Conservation (phyloP, 2,797 vertebrate genomes). For the Alauda arvensis region DNA sequence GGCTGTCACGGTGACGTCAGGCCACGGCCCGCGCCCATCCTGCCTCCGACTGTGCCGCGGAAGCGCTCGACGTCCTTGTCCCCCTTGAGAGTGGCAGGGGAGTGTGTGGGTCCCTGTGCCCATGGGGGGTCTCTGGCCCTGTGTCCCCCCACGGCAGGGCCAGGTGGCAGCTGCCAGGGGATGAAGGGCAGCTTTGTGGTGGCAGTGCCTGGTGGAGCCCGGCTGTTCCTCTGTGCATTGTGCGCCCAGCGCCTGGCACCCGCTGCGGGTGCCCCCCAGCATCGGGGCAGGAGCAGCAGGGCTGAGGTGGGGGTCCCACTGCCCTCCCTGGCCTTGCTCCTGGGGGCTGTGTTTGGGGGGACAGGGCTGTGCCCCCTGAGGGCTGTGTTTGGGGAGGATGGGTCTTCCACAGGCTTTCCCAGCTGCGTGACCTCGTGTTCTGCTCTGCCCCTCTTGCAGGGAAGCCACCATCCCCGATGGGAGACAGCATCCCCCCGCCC, state of each 20-base stretch:
- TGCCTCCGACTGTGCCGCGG: background rate
- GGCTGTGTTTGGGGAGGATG: background rate
- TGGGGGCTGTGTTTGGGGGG: background rate
- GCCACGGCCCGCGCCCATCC: slow-evolving; percentile 23
- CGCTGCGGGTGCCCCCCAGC: fast-evolving
- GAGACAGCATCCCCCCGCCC: slow-evolving; percentile 6
- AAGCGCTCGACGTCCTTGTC: background rate
- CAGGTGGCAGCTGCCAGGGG: background rate
- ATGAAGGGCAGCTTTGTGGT: slow-evolving; percentile 40
- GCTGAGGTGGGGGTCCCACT: background rate
- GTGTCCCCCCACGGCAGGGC: fast-evolving
- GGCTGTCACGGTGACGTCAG: background rate
- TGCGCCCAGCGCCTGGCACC: background rate
- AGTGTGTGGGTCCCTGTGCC: background rate
- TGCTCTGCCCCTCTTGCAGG: slow-evolving; percentile 31
- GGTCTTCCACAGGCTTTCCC: background rate
- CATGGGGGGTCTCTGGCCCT: fast-evolving
- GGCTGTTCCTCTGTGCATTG: slow-evolving; percentile 11
- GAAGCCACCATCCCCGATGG: slow-evolving; percentile 33
- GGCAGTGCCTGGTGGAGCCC: background rate
- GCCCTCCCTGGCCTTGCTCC: fast-evolving
- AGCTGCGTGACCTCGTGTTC: background rate
- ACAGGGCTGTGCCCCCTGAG: background rate
- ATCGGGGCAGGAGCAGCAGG: background rate
- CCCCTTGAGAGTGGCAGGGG: fast-evolving